Base-by-base conservation (phyloP, 2,113 vertebrate genomes). In the Rhinoptilus africanus region DNA sequence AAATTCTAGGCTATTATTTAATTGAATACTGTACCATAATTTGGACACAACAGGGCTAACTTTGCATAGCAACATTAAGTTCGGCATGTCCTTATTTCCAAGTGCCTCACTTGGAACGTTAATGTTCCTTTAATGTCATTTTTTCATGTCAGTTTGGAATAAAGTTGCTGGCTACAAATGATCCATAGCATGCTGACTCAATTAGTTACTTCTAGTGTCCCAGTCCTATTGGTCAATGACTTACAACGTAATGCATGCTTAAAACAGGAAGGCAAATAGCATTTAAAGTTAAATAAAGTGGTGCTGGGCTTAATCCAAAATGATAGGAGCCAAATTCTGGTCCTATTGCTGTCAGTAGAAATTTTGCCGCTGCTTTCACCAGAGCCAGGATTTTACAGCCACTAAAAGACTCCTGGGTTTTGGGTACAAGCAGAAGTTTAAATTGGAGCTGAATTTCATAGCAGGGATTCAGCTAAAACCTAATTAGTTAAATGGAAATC, bases 1-100 rank as follows among this genome's bases (percentile, higher is more conserved):
- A 93, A 93, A 92, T 92, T 81, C 88, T 89, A 94, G 86, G 34
- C 76, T 92, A 66, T 50, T 83, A 89, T 79, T 91, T 76, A 82
- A 64, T 57, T 79, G 54, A 64, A 53, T 79, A 26, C 45, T 50
- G 19, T 69, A 69, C 45, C 22, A 48, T 53, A 92, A n/a, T 78
- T 86, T 77, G 73, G 73, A 84, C 41, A 45, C 35, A 28, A 56
- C 12, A 43, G 26, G 28, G 7, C 30, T 82, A 59, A 62, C 21
- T 83, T 85, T 2, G 12, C 6, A 3, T 6, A 48, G 56, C 76
- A 93, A 45, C 62, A 45, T 92, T 67, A 67, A 92, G 21, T 41
- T 47, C 10, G 2, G 12, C 47, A 75, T 63, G 88, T 89, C 60
- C 22, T 78, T 47, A 43, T 64, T 88, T 86, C 43, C 23, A 72